Percentiles rank a stretch among this genome's conserved stretches.
Conservation (phyloP, 1,140 invertebrate species). For the Druon quercuslanigerum region DNA sequence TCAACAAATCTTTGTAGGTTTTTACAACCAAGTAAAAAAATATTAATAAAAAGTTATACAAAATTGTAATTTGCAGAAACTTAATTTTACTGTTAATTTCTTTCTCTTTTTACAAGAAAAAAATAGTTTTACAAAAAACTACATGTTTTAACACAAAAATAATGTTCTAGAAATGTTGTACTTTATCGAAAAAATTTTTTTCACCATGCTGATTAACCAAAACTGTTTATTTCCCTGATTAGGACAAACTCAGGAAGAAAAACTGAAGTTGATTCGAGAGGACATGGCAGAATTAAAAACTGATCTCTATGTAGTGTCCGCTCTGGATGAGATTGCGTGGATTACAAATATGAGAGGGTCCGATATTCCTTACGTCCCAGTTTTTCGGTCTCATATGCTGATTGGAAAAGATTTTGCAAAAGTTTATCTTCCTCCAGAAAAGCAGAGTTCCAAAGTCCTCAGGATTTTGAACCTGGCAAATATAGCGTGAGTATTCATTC, state of each 20-base stretch:
- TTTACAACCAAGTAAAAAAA: too few relatives aligned
- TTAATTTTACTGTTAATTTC: too few relatives aligned
- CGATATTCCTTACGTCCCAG: constrained; percentile 82
- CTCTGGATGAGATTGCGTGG: constrained; percentile 82
- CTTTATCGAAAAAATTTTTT: too few relatives aligned
- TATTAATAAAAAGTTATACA: too few relatives aligned
- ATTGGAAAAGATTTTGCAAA: constrained; percentile 68
- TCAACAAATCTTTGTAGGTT: too few relatives aligned
- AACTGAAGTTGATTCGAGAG: constrained; percentile 72
- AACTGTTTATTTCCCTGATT: constrained; percentile 7
- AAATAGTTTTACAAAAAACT: too few relatives aligned
- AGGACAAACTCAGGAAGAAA: constrained; percentile 73
- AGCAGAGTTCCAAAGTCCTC: constrained; percentile 63
- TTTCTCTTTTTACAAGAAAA: too few relatives aligned
- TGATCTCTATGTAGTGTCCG: constrained; percentile 77
- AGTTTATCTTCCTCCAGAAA: constrained; percentile 67
- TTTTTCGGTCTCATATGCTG: constrained; percentile 81
- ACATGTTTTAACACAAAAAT: too few relatives aligned
- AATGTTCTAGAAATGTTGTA: too few relatives aligned
- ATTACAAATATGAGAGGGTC: constrained; percentile 82
- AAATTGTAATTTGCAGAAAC: too few relatives aligned
- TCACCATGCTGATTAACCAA: neutral
- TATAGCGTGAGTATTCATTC: neutral
- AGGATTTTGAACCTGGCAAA: constrained; percentile 51
- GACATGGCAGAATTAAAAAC: constrained; percentile 73